A percentile compares a stretch with the other conserved stretches of the same genome.
Conservation (phyloP, 2,888 invertebrate genomes). For the Leucozona laternaria region DNA sequence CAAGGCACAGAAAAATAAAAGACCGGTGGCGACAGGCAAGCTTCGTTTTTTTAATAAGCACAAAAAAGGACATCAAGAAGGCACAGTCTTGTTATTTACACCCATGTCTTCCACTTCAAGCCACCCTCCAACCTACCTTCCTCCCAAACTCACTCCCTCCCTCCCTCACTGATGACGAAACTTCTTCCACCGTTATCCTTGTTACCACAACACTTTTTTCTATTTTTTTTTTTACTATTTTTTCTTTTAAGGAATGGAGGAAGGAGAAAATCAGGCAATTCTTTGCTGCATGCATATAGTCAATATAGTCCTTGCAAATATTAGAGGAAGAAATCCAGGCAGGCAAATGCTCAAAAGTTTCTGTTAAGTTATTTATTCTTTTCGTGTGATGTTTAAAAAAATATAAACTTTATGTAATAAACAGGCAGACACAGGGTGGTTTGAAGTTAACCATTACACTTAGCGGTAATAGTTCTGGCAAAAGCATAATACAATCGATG, state of each 20-base stretch:
- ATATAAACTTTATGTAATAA: slow-evolving; percentile 31
- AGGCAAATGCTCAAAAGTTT: slow-evolving; percentile 29
- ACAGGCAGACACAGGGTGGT: not conserved
- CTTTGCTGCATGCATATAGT: slow-evolving; percentile 9
- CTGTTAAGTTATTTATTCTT: slow-evolving; percentile 68
- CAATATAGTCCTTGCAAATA: slow-evolving; percentile 31
- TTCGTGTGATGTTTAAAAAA: slow-evolving; percentile 61
- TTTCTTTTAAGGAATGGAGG: not conserved
- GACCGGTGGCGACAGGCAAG: slow-evolving; percentile 64
- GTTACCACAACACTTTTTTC: slow-evolving; percentile 21
- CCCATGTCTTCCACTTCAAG: slow-evolving; percentile 22
- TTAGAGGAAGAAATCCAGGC: slow-evolving; percentile 13
- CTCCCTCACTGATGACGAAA: not conserved
- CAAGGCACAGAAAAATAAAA: slow-evolving; percentile 39
- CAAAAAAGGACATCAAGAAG: slow-evolving; percentile 57
- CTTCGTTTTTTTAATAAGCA: slow-evolving; percentile 50
- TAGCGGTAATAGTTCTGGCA: not conserved
- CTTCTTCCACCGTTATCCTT: slow-evolving; percentile 8
- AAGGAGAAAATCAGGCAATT: slow-evolving; percentile 21
- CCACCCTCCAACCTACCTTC: no score
- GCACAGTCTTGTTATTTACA: slow-evolving; percentile 69
- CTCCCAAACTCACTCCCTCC: no score
- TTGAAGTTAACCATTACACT: not conserved
- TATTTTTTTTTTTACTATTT: not conserved
- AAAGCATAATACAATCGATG: no score